Conservation (phyloP, 1,140 invertebrate genomes). For the Drosophila ambigua region DNA sequence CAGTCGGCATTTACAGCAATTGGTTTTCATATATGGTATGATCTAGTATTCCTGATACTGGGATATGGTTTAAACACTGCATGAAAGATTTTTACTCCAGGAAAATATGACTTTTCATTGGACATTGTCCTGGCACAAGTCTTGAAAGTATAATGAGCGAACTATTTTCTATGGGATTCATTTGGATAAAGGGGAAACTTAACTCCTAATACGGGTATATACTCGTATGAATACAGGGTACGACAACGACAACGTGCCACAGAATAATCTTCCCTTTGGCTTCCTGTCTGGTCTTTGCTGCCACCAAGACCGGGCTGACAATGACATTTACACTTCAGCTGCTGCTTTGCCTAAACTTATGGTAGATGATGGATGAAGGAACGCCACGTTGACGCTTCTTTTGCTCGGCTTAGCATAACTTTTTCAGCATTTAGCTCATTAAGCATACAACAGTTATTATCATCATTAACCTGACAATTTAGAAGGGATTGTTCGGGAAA, state of each 20-base stretch:
- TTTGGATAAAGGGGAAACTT: no score
- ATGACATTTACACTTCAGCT: constrained; percentile 79
- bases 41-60: no score
- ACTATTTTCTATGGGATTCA: no score
- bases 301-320: constrained; percentile 44
- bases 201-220: no score
- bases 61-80: no score
- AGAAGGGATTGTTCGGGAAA: background rate
- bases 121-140: no score
- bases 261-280: background rate
- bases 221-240: background rate
- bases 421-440: constrained; percentile 51
- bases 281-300: constrained; percentile 2
- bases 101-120: no score
- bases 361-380: constrained; percentile 66
- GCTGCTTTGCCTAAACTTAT: constrained; percentile 64
- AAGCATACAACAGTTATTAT: constrained; percentile 37
- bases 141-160: no score
- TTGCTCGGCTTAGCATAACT: constrained; percentile 40
- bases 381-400: constrained; percentile 30
- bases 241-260: constrained; percentile 13
- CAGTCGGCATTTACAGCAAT: no score
- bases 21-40: no score
- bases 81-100: no score
- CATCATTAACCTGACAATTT: constrained; percentile 11